These are phyloP conservation scores for Acanthosepion pharaonis DNA, from an alignment of 2,888 invertebrate genomes.

Conservation along the genomic window DNA sequence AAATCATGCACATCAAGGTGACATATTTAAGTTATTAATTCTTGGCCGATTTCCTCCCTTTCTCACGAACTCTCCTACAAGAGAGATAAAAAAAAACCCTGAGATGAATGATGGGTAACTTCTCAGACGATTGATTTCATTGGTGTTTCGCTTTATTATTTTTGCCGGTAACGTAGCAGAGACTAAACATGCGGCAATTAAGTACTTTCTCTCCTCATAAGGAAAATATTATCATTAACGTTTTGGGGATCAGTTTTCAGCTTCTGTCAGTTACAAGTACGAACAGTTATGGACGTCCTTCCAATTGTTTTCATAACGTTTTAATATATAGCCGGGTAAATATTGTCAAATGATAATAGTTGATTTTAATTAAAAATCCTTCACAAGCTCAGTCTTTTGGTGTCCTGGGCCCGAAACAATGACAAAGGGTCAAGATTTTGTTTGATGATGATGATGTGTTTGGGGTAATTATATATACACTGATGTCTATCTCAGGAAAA, in stretches of 20 bases:
- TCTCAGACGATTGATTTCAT: neutral
- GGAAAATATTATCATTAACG: neutral
- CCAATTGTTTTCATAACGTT: neutral
- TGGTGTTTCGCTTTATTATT: neutral
- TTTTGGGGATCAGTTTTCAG: neutral
- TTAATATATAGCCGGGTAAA: neutral
- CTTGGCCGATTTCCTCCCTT: neutral
- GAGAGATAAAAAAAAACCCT: neutral
- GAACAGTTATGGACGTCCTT: neutral
- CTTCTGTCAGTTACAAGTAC: neutral
- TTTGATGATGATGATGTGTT: neutral
- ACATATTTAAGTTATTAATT: neutral
- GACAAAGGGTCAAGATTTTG: neutral
- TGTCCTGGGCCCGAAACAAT: neutral
- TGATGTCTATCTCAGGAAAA: neutral
- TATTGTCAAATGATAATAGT: conserved; percentile 10
- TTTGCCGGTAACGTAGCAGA: neutral
- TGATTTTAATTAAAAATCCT: conserved; percentile 33
- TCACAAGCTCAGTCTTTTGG: neutral
- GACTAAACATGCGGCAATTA: neutral
- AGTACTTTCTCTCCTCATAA: neutral
- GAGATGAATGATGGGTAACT: neutral
- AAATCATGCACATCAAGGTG: neutral
- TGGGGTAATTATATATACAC: neutral
- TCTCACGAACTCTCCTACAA: neutral